phyloP scores from a whole-genome alignment of 2,113 vertebrate species.

The Xyliphius kryptos region DNA sequence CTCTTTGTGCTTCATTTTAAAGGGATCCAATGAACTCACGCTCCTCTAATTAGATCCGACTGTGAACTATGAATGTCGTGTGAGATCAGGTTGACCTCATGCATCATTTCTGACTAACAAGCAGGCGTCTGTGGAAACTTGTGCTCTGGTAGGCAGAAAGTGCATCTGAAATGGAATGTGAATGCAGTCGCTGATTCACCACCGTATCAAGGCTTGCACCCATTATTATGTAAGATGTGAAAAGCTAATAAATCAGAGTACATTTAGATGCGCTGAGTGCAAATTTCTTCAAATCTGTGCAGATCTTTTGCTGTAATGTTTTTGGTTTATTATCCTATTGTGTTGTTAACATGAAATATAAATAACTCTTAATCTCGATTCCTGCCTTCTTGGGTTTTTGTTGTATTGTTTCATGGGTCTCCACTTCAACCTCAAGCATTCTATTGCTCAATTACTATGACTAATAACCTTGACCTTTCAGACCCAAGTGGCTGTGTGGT shows the following conservation, averaged over 20 bases:
- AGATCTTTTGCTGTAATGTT: not conserved
- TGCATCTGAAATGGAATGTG: constrained; percentile 1
- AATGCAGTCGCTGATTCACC: constrained; percentile 28
- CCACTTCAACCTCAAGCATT: no score
- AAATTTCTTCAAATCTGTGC: not conserved
- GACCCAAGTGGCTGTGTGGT: no score
- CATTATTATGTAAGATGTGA: constrained; percentile 30
- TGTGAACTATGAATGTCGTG: not conserved
- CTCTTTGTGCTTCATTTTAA: not conserved
- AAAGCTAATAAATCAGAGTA: not conserved
- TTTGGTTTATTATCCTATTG: not conserved
- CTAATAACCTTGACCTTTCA: no score
- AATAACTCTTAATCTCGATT: no score
- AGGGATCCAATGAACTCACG: not conserved
- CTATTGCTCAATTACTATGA: no score
- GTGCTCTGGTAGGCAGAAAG: no score
- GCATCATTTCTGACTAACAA: constrained; percentile 1
- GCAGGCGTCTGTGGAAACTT: constrained; percentile 4
- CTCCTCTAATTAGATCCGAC: no score
- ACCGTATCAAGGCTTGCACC: constrained; percentile 31
- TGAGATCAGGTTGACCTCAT: not conserved
- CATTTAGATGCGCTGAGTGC: not conserved
- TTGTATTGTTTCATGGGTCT: no score
- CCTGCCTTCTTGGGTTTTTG: no score
- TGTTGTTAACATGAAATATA: no score